A percentile compares a stretch with the other conserved stretches of the same genome.
Evolutionary conservation across 1,140 invertebrate species (phyloP).

Genomic region (Lucilia cuprina): DNA sequence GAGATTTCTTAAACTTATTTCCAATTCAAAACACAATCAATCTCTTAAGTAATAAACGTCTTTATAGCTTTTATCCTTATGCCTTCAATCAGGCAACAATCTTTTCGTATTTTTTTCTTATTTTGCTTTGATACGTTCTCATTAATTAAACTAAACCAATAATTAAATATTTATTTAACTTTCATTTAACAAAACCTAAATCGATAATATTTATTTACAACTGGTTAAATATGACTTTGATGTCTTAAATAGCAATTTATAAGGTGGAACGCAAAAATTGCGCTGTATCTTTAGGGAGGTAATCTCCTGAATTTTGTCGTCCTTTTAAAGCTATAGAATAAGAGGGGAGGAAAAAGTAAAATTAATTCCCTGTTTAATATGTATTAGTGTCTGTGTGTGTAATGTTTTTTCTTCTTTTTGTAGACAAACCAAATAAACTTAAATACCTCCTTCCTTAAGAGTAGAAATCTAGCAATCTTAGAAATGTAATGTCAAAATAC

Average conservation of each 20-base stretch:
- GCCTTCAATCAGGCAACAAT: too few species aligned
- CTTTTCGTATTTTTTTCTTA: too few species aligned
- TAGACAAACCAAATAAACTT: slow-evolving; percentile 13
- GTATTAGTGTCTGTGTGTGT: slow-evolving; percentile 21
- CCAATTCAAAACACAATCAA: too few species aligned
- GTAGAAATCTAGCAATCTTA: neutral
- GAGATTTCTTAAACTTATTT: too few species aligned
- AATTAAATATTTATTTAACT: slow-evolving; percentile 13
- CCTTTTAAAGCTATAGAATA: neutral
- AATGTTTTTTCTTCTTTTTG: neutral
- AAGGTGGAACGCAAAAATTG: neutral
- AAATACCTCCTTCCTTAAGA: neutral
- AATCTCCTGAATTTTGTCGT: neutral
- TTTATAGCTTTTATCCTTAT: too few species aligned
- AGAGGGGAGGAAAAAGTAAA: neutral
- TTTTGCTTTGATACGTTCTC: neutral
- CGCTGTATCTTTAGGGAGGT: too few species aligned
- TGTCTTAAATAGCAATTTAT: neutral
- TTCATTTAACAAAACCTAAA: neutral
- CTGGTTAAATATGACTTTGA: slow-evolving; percentile 14
- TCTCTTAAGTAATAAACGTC: too few species aligned
- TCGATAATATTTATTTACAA: slow-evolving; percentile 8
- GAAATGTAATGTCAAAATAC: neutral
- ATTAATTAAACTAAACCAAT: neutral
- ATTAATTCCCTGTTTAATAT: slow-evolving; percentile 11